Evolutionary conservation across 2,113 vertebrate genomes (phyloP).

Genomic region (Lepisosteus osseus): DNA sequence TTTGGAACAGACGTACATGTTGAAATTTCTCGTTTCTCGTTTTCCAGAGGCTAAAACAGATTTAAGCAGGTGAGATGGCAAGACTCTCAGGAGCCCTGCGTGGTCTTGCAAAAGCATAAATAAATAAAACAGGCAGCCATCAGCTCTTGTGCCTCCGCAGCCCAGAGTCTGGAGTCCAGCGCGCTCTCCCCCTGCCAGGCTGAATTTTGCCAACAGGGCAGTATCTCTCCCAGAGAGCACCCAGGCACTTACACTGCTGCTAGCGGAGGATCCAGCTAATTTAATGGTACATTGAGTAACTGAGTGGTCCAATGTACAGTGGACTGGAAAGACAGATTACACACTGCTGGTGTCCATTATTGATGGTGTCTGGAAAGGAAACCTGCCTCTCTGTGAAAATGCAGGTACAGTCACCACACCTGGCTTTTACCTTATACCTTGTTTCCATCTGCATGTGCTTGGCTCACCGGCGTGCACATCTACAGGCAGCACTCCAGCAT

Average conservation of each 20-base stretch:
- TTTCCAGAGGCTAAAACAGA: too few relatives aligned
- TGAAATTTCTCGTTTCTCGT: too few relatives aligned
- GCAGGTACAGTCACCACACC: slow-evolving; percentile 26
- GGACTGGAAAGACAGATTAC: slow-evolving; percentile 38
- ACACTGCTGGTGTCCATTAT: slow-evolving; percentile 55
- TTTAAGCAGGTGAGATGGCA: too few relatives aligned
- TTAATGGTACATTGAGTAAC: slow-evolving; percentile 49
- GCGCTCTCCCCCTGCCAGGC: background rate
- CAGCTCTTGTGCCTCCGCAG: background rate
- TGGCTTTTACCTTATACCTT: slow-evolving; percentile 47
- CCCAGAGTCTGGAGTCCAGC: background rate
- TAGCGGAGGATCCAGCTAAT: slow-evolving; percentile 6
- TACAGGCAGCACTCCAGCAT: too few relatives aligned
- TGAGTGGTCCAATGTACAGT: slow-evolving; percentile 43
- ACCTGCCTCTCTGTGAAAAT: slow-evolving; percentile 26
- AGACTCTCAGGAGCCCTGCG: too few relatives aligned
- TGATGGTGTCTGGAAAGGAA: slow-evolving; percentile 9
- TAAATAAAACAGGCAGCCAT: background rate
- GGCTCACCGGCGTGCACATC: too few relatives aligned
- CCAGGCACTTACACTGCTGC: background rate
- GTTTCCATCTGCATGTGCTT: background rate
- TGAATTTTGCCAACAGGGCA: background rate
- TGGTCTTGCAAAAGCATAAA: too few relatives aligned
- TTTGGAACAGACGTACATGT: too few relatives aligned
- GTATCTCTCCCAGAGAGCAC: background rate